phyloP scores from a whole-genome alignment of 2,113 vertebrate genomes.

The Redunca redunca region DNA sequence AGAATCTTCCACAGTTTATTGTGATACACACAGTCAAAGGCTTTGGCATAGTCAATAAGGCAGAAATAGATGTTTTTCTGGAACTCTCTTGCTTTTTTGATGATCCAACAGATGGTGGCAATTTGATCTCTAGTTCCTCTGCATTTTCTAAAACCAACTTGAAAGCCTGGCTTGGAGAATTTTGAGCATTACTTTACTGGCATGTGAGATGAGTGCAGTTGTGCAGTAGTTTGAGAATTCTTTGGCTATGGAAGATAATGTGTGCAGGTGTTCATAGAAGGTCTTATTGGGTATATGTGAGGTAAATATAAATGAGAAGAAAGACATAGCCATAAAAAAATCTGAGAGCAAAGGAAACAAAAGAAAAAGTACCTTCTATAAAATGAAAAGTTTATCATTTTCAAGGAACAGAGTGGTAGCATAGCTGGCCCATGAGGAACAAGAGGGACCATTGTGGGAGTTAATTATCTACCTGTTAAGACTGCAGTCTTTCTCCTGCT shows the following conservation, averaged over 20 bases:
- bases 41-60: neutral
- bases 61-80: neutral
- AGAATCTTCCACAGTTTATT: neutral
- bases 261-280: neutral
- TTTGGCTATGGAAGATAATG: neutral
- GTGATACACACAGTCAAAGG: neutral
- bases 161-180: neutral
- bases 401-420: neutral
- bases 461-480: neutral
- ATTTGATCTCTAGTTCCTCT: neutral
- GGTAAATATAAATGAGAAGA: neutral
- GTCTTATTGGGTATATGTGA: neutral
- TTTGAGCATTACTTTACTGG: neutral
- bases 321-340: neutral
- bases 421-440: neutral
- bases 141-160: neutral
- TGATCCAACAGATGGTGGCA: neutral
- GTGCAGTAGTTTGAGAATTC: neutral
- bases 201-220: neutral
- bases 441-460: neutral
- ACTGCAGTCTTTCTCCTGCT: neutral
- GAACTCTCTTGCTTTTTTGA: neutral
- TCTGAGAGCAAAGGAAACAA: neutral
- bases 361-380: neutral
- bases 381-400: neutral